These are phyloP conservation scores for Echinarachnius parma DNA, from an alignment of 53 echinoderm and acorn worm species.

Conservation along the genomic window DNA sequence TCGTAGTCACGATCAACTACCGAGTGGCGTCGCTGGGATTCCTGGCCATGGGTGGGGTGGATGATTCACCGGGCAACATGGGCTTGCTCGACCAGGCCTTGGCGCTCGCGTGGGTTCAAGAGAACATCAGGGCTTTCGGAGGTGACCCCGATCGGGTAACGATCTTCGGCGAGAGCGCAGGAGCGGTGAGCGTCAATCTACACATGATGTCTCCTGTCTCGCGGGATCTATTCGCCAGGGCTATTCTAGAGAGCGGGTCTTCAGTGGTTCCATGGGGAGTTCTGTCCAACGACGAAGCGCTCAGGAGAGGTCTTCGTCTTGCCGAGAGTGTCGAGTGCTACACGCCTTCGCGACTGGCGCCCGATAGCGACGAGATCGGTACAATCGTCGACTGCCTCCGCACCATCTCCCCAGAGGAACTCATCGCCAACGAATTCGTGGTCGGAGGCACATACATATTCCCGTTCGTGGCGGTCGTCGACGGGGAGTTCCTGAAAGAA, in stretches of 20 bases:
- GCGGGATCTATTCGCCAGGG: constrained; percentile 56
- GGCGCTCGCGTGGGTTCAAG: constrained; percentile 78
- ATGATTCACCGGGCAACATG: constrained; percentile 84
- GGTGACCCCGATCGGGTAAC: constrained; percentile 72
- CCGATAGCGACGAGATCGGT: constrained; percentile 4
- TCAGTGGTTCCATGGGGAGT: constrained; percentile 78
- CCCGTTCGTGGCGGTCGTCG: constrained; percentile 90
- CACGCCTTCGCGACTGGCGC: constrained; percentile 22
- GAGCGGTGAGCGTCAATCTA: constrained; percentile 73
- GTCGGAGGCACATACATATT: constrained; percentile 64
- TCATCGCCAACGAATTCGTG: constrained; percentile 66
- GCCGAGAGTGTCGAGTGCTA: constrained; percentile 62
- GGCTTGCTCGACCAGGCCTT: constrained; percentile 83
- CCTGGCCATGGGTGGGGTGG: constrained; percentile 69
- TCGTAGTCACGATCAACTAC: constrained; percentile 90
- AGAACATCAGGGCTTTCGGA: constrained; percentile 79
- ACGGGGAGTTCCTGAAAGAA: constrained; percentile 76
- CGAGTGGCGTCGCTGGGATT: constrained; percentile 83
- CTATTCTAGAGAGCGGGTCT: constrained; percentile 87
- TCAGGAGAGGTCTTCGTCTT: constrained; percentile 49
- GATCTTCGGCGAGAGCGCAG: constrained; percentile 91
- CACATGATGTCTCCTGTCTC: constrained; percentile 73
- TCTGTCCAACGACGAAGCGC: constrained; percentile 62
- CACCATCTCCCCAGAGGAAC: constrained; percentile 40
- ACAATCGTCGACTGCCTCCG: constrained; percentile 73